Percentiles rank a stretch among this genome's conserved stretches.
Conservation (phyloP, 30 jellyfish, hydroid and myxozoan species). For the Hydractinia echinata region DNA sequence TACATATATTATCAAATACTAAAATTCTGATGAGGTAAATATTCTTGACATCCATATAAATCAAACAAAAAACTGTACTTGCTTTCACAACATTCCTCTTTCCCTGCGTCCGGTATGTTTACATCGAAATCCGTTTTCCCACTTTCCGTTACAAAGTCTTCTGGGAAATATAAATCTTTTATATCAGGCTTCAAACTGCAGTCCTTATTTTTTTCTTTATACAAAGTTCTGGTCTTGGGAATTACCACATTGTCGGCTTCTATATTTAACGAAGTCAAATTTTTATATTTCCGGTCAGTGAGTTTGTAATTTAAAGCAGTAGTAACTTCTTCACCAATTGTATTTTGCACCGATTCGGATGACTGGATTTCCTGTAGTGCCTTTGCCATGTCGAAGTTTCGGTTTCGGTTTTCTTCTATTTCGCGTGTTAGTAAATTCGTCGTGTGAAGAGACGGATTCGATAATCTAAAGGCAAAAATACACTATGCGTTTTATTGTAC, state of each 20-base stretch:
- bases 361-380: background rate
- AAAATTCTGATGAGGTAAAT: too few relatives aligned
- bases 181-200: background rate
- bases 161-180: background rate
- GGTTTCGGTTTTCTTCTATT: background rate
- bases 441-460: conserved; percentile 11
- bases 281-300: background rate
- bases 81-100: background rate
- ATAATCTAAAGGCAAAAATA: background rate
- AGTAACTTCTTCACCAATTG: conserved; percentile 2
- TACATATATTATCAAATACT: too few relatives aligned
- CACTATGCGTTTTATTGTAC: too few relatives aligned
- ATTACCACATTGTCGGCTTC: background rate
- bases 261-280: background rate
- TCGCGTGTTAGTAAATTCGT: background rate
- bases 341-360: conserved; percentile 8
- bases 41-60: background rate
- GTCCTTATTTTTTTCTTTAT: conserved; percentile 12
- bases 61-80: background rate
- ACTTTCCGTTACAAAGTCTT: background rate
- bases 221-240: conserved; percentile 4
- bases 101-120: background rate
- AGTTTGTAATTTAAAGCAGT: background rate
- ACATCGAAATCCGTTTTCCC: background rate
- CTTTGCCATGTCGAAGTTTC: background rate